phyloP scores from a whole-genome alignment of 2,888 invertebrate genomes.

The Coelogynopora nodosa region DNA sequence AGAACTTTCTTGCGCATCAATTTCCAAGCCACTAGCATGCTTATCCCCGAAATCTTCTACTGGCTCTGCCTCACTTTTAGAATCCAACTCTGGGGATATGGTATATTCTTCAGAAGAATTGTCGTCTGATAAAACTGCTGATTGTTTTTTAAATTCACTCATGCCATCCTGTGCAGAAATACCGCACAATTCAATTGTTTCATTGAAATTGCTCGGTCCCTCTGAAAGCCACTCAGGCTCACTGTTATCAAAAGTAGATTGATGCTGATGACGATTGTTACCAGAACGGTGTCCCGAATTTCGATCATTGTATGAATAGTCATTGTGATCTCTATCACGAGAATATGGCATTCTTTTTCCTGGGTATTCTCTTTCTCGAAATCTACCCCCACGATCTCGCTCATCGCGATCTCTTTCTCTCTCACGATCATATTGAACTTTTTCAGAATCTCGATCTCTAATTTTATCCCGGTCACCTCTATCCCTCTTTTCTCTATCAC shows the following conservation, averaged over 20 bases:
- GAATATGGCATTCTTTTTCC: background rate
- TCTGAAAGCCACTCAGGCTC: conserved; percentile 37
- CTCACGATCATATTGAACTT: background rate
- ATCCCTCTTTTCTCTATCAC: background rate
- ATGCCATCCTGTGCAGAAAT: background rate
- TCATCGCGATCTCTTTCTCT: background rate
- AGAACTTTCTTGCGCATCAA: background rate
- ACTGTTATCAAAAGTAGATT: conserved; percentile 1
- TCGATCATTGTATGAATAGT: background rate
- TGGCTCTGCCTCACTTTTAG: background rate
- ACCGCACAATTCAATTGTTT: conserved; percentile 30
- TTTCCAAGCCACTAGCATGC: background rate
- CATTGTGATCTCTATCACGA: background rate
- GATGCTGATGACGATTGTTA: background rate
- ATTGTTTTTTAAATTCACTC: conserved; percentile 1
- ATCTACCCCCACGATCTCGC: background rate
- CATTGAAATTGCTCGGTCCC: conserved; percentile 9
- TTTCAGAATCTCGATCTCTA: background rate
- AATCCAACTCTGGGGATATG: background rate
- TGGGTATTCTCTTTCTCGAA: background rate
- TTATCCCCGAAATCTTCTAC: background rate
- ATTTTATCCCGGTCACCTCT: background rate
- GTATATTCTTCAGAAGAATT: background rate
- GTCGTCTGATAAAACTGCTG: background rate
- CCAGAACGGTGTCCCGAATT: background rate